A percentile compares a stretch with the other conserved stretches of the same genome.
These are phyloP conservation scores for Elmis aenea DNA, from an alignment of 2,888 invertebrate genomes.

Conservation along the genomic window DNA sequence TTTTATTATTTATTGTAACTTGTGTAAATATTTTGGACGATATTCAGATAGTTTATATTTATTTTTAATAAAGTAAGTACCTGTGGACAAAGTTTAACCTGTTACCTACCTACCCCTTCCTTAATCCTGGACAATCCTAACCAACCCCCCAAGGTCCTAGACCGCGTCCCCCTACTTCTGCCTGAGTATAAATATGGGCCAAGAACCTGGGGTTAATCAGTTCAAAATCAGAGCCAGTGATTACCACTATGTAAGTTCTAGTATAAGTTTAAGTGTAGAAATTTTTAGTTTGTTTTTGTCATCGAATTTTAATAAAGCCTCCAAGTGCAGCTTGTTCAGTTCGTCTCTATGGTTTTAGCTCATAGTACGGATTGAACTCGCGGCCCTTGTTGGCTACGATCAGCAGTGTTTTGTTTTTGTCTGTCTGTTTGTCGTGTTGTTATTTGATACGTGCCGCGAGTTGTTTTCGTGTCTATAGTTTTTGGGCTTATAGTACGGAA, in stretches of 20 bases:
- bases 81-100: not conserved
- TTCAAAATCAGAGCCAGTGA: no score
- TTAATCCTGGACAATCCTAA: no score
- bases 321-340: constrained; percentile 25
- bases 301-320: constrained; percentile 24
- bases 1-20: constrained; percentile 3
- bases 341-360: constrained; percentile 23
- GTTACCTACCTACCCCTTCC: no score
- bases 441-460: constrained; percentile 29
- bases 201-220: no score
- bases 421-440: constrained; percentile 5
- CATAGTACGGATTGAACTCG: constrained; percentile 35
- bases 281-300: no score
- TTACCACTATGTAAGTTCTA: no score
- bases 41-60: constrained; percentile 1
- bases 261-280: no score
- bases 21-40: constrained; percentile 1
- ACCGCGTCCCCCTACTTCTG: not conserved
- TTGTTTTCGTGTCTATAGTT: constrained; percentile 32
- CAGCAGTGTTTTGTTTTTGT: constrained; percentile 8
- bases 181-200: constrained; percentile 3
- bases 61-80: constrained; percentile 2
- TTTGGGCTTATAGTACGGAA: constrained; percentile 38
- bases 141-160: constrained; percentile 2
- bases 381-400: constrained; percentile 20